Base-by-base conservation (phyloP, 2,888 invertebrate genomes). In the Chironomus riparius region DNA sequence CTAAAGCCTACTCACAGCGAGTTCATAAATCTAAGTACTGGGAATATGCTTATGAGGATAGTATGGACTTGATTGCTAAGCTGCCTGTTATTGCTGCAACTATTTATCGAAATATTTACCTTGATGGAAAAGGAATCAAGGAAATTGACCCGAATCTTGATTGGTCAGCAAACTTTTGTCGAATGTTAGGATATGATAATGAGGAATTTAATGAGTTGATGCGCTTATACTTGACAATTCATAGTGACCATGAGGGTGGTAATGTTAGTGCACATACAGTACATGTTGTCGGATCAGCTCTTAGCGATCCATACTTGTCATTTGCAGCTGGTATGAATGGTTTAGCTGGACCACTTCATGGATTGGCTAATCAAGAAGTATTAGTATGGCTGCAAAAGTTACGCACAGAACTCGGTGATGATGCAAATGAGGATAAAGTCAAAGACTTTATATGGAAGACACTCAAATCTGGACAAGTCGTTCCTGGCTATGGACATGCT, bases 371-470 rank as follows among this genome's bases (percentile, higher is more conserved):
- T 83, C 95, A 95, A 86, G 93, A 93, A 87, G 97, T 97, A 77
- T 88, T 99, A 77, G 87, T 97, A 13, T 99, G 98, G 95, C 83
- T 99, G 80, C 91, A 93, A 81, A 97, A 97, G 83, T 86, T 98
- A 47, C 92, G 92, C 79, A 87, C 91, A 80, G 91, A 94, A 82
- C 88, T 98, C 71, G 95, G 95, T 74, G 91, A 92, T 80, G 91
- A 90, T 81, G 91, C 93, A 78, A 90, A 93, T 15, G 96, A 98
- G 83, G 93, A 97, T 0, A 89, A 95, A 80, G 87, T 99, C 76
- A 95, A 95, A 84, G 96, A 98, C 73, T 98, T 97, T 86, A 94
- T 99, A 82, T 95, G 96, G 95, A 97, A 95, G 85, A 98, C 97
- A 1, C 85, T 95, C 76, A 93, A 93, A 85, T 88, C 90, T 77